These are phyloP conservation scores for Mastomys natalensis DNA, from an alignment of 2,113 vertebrate genomes.

Conservation along the genomic window DNA sequence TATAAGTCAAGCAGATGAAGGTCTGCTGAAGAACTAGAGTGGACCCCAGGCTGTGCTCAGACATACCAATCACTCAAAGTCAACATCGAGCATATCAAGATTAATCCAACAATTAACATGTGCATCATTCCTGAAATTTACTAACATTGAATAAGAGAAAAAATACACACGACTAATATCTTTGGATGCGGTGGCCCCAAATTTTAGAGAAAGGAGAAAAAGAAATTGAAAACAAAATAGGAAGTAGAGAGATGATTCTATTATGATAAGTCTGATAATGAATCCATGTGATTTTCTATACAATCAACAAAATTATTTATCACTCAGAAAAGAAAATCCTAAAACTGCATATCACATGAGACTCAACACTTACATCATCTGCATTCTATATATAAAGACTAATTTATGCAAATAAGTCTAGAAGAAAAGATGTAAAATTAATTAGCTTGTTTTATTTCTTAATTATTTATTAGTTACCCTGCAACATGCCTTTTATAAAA, in stretches of 20 bases:
- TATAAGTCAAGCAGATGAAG: background rate
- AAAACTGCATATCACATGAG: background rate
- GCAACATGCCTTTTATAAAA: background rate
- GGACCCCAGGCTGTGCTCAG: background rate
- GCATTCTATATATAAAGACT: background rate
- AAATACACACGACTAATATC: background rate
- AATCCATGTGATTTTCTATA: background rate
- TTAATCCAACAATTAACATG: background rate
- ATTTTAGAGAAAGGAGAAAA: background rate
- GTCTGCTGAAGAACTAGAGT: background rate
- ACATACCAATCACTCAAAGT: background rate
- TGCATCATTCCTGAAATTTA: background rate
- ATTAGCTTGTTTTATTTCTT: background rate
- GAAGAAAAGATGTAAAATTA: background rate
- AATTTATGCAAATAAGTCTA: background rate
- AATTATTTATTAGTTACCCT: background rate
- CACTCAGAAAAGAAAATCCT: background rate
- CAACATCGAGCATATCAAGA: background rate
- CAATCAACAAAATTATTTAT: background rate
- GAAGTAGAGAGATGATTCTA: background rate
- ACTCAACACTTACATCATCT: background rate
- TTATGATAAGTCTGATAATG: background rate
- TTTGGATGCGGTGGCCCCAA: background rate
- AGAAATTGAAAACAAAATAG: background rate
- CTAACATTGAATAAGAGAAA: background rate